Evolutionary conservation across 2,113 vertebrate species (phyloP), one percentile per base, ranked within the genome.

Genomic region (Theristicus caerulescens): DNA sequence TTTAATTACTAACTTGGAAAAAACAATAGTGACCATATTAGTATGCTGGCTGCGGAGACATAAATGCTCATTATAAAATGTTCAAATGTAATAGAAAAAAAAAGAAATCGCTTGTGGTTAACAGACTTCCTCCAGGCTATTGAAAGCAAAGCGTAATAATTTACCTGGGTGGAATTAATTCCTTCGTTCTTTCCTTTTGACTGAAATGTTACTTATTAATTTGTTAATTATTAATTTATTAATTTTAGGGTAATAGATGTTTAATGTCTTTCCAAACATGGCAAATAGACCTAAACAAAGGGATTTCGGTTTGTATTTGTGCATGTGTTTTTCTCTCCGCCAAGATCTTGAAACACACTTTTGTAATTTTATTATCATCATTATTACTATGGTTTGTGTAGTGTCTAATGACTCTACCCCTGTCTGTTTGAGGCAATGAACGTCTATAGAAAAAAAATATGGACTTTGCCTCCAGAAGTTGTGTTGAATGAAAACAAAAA

Each of bases 1-100:
- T 86, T 96, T 96, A 97, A 96, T 97, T 96, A 87, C 89, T 81
- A 86, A 91, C 95, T 94, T 66, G 44, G 54, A 95, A 88, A 87
- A 94, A 91, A 76, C 73, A 94, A 69, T 83, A 51, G 86, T 42
- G 52, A 70, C 59, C 83, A 7, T 76, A 92, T 95, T 93, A 97
- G 61, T 74, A 94, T 81, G 73, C 93, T 97, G 82, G 70, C 51
- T 84, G 73, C 21, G 32, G 58, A 59, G 55, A 82, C 44, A 82
- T 65, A 92, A 87, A 90, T 49, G 62, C 49, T 92, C 70, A 72
- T 93, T 88, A 94, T 84, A 86, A 96, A 95, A 96, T 83, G 66
- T 82, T 95, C 47, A 69, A 92, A 94, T 80, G 55, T 72, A 93
- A 87, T 44, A 91, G 83, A 51, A 55, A 94, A 94, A 82, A 94